Percentiles rank a stretch among this genome's conserved stretches.
These are phyloP conservation scores for Hiodon tergisus DNA, from an alignment of 2,113 vertebrate species.

Conservation along the genomic window DNA sequence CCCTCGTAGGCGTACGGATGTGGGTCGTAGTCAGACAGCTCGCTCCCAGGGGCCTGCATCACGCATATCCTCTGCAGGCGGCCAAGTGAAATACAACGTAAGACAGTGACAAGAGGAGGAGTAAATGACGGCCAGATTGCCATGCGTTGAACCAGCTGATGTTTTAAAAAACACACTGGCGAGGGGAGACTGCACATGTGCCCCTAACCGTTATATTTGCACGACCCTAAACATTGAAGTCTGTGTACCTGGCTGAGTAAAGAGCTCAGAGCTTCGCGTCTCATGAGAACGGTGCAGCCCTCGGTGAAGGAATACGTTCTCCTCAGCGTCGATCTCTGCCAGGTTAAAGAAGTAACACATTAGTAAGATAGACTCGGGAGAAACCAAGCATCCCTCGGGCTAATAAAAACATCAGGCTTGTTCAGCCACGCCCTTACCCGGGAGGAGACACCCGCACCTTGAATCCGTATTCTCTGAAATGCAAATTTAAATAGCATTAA, in stretches of 20 bases:
- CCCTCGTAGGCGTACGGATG: conserved; percentile 48
- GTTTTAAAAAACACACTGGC: too few species aligned
- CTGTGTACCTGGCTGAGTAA: conserved; percentile 16
- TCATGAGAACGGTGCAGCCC: neutral
- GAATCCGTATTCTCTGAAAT: conserved; percentile 14
- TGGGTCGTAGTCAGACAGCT: conserved; percentile 39
- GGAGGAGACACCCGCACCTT: too few species aligned
- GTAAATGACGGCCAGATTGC: neutral
- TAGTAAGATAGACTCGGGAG: conserved; percentile 6
- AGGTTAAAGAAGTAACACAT: neutral
- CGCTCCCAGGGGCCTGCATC: conserved; percentile 21
- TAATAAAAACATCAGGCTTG: too few species aligned
- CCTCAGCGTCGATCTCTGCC: neutral
- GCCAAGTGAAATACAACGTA: neutral
- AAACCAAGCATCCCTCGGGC: too few species aligned
- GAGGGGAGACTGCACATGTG: neutral
- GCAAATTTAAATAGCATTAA: neutral
- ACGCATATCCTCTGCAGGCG: conserved; percentile 25
- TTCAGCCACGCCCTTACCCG: too few species aligned
- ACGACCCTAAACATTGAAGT: too few species aligned
- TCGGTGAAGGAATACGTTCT: neutral
- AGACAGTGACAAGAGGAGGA: neutral
- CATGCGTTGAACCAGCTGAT: too few species aligned
- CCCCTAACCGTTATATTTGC: too few species aligned
- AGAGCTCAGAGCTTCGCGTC: neutral